These are phyloP conservation scores for Oreamnos americanus DNA, from an alignment of 2,113 vertebrate genomes.

Conservation along the genomic window DNA sequence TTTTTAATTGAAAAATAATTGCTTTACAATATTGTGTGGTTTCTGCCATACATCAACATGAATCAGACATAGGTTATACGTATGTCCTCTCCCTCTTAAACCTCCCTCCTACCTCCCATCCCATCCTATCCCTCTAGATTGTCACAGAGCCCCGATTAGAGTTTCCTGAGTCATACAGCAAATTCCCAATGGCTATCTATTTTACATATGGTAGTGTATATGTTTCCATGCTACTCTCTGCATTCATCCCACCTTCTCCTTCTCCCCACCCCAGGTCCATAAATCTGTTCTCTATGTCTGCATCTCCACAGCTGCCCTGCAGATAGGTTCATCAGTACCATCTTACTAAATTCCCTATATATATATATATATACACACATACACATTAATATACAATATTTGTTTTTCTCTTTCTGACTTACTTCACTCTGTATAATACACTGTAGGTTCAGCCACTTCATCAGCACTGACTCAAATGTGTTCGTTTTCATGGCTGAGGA, in stretches of 20 bases:
- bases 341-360: background rate
- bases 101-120: background rate
- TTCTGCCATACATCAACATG: background rate
- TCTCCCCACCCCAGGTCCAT: background rate
- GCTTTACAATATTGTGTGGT: background rate
- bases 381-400: background rate
- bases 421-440: background rate
- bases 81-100: background rate
- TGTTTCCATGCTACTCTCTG: background rate
- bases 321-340: background rate
- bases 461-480: background rate
- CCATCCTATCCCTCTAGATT: background rate
- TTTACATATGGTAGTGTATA: background rate
- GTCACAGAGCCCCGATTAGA: background rate
- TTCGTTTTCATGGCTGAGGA: background rate
- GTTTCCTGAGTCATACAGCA: background rate
- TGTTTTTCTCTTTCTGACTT: background rate
- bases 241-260: background rate
- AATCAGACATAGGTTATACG: background rate
- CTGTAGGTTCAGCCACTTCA: background rate
- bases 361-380: fast-evolving
- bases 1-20: background rate
- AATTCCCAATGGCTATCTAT: background rate
- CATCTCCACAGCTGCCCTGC: background rate
- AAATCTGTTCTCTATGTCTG: background rate